Percentiles rank a stretch among this genome's conserved stretches.
Conservation (phyloP, 2,888 invertebrate species). For the Meliscaeva auricollis region DNA sequence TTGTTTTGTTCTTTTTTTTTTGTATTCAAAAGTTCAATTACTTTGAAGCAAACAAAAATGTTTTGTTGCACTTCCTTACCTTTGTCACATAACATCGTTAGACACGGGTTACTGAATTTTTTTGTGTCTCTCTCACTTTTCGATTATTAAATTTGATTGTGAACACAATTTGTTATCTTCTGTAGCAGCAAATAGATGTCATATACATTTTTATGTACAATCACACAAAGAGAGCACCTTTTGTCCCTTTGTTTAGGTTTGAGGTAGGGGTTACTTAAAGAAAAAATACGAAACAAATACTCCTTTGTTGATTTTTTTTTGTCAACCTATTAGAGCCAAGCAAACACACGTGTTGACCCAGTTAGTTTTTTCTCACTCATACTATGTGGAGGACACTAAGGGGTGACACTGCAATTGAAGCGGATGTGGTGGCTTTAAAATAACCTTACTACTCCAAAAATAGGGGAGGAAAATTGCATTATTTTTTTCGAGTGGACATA, state of each 20-base stretch:
- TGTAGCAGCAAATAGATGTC: slow-evolving; percentile 52
- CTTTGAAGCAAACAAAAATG: slow-evolving; percentile 16
- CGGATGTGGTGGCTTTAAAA: slow-evolving; percentile 27
- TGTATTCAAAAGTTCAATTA: slow-evolving; percentile 31
- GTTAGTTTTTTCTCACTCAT: not conserved
- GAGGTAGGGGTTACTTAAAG: slow-evolving; percentile 32
- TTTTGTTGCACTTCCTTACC: slow-evolving; percentile 33
- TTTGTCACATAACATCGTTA: slow-evolving; percentile 27
- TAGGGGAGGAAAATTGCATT: slow-evolving; percentile 3
- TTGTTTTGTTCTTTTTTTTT: not conserved
- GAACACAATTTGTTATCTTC: slow-evolving; percentile 42
- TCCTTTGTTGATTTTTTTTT: slow-evolving; percentile 3
- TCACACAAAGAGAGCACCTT: slow-evolving; percentile 46
- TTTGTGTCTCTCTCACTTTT: slow-evolving; percentile 20
- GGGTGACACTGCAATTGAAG: slow-evolving; percentile 21
- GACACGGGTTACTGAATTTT: slow-evolving; percentile 7
- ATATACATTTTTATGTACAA: no score
- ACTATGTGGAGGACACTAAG: not conserved
- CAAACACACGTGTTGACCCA: slow-evolving; percentile 39
- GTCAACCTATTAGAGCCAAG: not conserved
- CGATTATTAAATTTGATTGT: slow-evolving; percentile 57
- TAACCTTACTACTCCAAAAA: not conserved
- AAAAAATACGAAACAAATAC: not conserved
- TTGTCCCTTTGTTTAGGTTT: slow-evolving; percentile 56
- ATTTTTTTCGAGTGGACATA: not conserved